Conservation (phyloP, 1,140 invertebrate genomes). For the Drosophila littoralis region DNA sequence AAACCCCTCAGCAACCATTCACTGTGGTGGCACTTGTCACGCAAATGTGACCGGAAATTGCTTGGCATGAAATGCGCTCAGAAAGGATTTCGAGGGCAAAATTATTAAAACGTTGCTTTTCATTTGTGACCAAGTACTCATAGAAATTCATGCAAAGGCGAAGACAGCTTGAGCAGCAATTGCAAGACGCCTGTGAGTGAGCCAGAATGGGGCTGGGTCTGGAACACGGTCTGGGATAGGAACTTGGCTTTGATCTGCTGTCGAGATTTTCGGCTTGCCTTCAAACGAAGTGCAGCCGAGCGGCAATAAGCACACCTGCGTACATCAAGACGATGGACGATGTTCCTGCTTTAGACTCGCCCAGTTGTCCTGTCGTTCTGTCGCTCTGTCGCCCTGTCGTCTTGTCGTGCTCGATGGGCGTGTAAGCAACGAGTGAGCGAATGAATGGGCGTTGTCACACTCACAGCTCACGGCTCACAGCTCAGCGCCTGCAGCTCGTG, state of each 20-base stretch:
- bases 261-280: constrained; percentile 74
- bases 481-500: constrained; percentile 17
- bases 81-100: constrained; percentile 63
- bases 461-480: constrained; percentile 52
- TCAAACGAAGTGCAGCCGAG: constrained; percentile 76
- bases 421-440: constrained; percentile 78
- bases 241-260: constrained; percentile 74
- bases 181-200: background rate
- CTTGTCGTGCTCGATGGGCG: constrained; percentile 75
- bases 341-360: constrained; percentile 13
- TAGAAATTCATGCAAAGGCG: constrained; percentile 36
- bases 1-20: background rate
- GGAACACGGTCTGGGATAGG: background rate
- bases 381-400: constrained; percentile 10
- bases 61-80: constrained; percentile 49
- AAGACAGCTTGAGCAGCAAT: constrained; percentile 43
- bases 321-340: constrained; percentile 62
- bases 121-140: constrained; percentile 49
- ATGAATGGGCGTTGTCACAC: constrained; percentile 69
- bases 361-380: constrained; percentile 12
- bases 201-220: background rate
- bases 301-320: constrained; percentile 80
- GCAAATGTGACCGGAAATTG: constrained; percentile 74
- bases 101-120: constrained; percentile 75
- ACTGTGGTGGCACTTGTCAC: constrained; percentile 54